Evolutionary conservation across 2,888 invertebrate species (phyloP).

Genomic region (Tholera decimalis): DNA sequence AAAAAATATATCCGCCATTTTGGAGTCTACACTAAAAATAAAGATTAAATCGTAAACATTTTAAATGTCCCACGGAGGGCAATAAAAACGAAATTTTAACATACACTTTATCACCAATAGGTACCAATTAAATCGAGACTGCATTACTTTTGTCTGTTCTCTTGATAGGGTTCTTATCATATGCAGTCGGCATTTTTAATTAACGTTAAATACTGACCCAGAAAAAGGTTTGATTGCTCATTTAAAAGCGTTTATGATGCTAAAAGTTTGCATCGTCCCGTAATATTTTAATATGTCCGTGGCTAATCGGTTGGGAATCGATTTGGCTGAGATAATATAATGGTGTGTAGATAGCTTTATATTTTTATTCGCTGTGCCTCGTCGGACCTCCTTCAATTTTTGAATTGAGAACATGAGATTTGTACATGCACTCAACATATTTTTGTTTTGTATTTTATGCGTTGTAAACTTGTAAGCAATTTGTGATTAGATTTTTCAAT

Average conservation of each 20-base stretch:
- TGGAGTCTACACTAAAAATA: conserved; percentile 33
- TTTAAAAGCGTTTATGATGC: conserved; percentile 59
- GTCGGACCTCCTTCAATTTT: conserved; percentile 38
- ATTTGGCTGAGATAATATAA: conserved; percentile 55
- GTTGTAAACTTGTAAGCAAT: not conserved
- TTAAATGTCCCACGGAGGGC: conserved; percentile 33
- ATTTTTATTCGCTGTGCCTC: conserved; percentile 17
- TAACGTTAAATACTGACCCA: conserved; percentile 67
- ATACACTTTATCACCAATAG: conserved; percentile 51
- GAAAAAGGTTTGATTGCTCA: conserved; percentile 66
- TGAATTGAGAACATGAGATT: conserved; percentile 37
- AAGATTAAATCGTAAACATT: conserved; percentile 52
- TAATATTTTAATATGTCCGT: conserved; percentile 59
- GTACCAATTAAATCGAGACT: conserved; percentile 58
- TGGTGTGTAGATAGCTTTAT: conserved; percentile 25
- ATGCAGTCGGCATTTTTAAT: conserved; percentile 59
- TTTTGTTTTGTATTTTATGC: not conserved
- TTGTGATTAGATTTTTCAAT: not conserved
- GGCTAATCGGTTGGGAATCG: conserved; percentile 62
- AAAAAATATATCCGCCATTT: conserved; percentile 45
- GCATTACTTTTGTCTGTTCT: conserved; percentile 41
- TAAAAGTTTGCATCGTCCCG: conserved; percentile 58
- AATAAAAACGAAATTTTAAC: conserved; percentile 55
- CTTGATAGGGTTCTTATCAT: conserved; percentile 55
- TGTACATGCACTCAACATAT: not conserved